phyloP scores from a whole-genome alignment of 2,113 vertebrate species.

The Rana temporaria region DNA sequence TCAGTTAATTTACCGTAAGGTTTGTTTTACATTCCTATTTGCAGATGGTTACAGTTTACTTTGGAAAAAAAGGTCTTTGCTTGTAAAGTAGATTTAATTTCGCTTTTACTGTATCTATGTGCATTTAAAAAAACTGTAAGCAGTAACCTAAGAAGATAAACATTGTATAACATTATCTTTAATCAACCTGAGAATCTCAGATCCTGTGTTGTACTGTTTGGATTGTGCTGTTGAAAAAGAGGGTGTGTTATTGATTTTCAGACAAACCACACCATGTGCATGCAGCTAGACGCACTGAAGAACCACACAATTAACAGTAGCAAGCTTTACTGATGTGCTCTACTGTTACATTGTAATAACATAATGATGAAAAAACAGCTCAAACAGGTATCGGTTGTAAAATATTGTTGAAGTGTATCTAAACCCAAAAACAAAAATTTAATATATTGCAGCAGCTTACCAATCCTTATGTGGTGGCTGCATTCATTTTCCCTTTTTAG shows the following conservation, averaged over 20 bases:
- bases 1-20: too few species aligned
- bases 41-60: neutral
- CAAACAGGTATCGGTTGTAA: too few species aligned
- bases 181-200: slow-evolving; percentile 11
- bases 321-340: neutral
- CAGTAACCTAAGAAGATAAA: slow-evolving; percentile 19
- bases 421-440: too few species aligned
- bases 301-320: slow-evolving; percentile 6
- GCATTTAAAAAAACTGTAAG: neutral
- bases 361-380: too few species aligned
- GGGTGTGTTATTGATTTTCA: slow-evolving; percentile 31
- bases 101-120: neutral
- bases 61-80: neutral
- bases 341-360: too few species aligned
- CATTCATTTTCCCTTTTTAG: too few species aligned
- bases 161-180: slow-evolving; percentile 9
- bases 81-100: too few species aligned
- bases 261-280: slow-evolving; percentile 1
- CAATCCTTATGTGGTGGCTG: too few species aligned
- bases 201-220: slow-evolving; percentile 17
- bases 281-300: slow-evolving; percentile 17
- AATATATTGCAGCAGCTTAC: too few species aligned
- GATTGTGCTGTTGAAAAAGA: slow-evolving; percentile 37
- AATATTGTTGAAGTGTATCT: too few species aligned
- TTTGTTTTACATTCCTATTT: neutral